Conservation (phyloP, 1,140 invertebrate genomes). For the Microvelia longipes region DNA sequence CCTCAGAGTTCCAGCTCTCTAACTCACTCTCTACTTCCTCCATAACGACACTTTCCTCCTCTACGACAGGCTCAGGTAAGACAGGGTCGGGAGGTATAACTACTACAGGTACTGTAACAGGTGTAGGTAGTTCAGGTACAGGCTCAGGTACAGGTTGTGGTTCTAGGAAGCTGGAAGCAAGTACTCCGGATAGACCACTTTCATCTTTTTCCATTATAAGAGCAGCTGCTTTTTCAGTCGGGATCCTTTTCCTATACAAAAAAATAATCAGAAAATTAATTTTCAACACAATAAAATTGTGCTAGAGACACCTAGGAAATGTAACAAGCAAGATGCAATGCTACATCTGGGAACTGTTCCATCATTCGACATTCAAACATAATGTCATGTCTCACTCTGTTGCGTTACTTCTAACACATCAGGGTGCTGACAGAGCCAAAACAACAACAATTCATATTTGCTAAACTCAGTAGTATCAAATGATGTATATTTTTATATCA, state of each 20-base stretch:
- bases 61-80: background rate
- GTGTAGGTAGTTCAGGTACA: background rate
- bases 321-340: too few relatives aligned
- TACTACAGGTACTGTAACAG: background rate
- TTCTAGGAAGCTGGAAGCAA: slow-evolving; percentile 6
- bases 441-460: too few relatives aligned
- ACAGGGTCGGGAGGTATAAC: background rate
- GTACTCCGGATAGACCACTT: background rate
- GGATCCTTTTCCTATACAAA: background rate
- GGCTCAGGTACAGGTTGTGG: slow-evolving; percentile 17
- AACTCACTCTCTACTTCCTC: slow-evolving; percentile 37
- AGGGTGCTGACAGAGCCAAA: too few relatives aligned
- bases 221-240: background rate
- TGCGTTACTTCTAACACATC: too few relatives aligned
- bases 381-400: too few relatives aligned
- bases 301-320: too few relatives aligned
- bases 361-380: too few relatives aligned
- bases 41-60: slow-evolving; percentile 19
- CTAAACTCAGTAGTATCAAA: too few relatives aligned
- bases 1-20: slow-evolving; percentile 60
- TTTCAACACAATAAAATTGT: too few relatives aligned
- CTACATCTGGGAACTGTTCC: too few relatives aligned
- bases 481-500: too few relatives aligned
- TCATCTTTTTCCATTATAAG: background rate
- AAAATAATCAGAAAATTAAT: too few relatives aligned